phyloP scores from a whole-genome alignment of 2,113 vertebrate genomes.

The Oostethus manadensis region DNA sequence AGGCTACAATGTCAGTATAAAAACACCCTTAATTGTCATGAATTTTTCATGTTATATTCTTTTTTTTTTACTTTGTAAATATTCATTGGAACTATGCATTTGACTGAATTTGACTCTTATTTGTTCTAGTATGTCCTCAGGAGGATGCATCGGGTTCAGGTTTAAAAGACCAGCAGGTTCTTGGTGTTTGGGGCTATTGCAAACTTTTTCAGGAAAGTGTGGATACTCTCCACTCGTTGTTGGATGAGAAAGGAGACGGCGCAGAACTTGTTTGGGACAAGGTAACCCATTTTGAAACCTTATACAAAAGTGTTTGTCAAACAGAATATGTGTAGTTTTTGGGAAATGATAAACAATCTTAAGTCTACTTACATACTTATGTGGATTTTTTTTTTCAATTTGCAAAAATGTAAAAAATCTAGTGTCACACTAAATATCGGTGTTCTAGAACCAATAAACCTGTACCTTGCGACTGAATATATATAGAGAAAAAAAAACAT shows the following conservation, averaged over 20 bases:
- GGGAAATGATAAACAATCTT: not conserved
- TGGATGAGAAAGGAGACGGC: slow-evolving; percentile 84
- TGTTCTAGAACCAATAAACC: too few species aligned
- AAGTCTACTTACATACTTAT: not conserved
- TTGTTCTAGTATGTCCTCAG: slow-evolving; percentile 61
- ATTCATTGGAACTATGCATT: not conserved
- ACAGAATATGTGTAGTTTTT: too few species aligned
- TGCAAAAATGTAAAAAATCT: too few species aligned
- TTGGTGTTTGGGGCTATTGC: slow-evolving; percentile 82
- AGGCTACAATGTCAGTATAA: too few species aligned
- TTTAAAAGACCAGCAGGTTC: slow-evolving; percentile 92
- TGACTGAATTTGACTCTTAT: not conserved
- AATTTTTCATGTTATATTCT: not conserved
- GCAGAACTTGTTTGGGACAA: slow-evolving; percentile 96
- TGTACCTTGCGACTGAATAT: too few species aligned
- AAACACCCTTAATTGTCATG: too few species aligned
- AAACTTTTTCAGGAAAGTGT: slow-evolving; percentile 87
- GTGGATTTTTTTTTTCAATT: too few species aligned
- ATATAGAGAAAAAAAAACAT: too few species aligned
- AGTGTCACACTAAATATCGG: too few species aligned
- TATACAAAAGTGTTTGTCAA: not conserved
- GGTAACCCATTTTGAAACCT: slow-evolving; percentile 58
- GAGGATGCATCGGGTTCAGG: slow-evolving; percentile 69
- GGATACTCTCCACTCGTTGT: slow-evolving; percentile 81
- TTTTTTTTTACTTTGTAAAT: not conserved